Percentiles rank a stretch among this genome's conserved stretches.
phyloP scores from a whole-genome alignment of 1,140 invertebrate genomes.

The Acyrthosiphon pisum region DNA sequence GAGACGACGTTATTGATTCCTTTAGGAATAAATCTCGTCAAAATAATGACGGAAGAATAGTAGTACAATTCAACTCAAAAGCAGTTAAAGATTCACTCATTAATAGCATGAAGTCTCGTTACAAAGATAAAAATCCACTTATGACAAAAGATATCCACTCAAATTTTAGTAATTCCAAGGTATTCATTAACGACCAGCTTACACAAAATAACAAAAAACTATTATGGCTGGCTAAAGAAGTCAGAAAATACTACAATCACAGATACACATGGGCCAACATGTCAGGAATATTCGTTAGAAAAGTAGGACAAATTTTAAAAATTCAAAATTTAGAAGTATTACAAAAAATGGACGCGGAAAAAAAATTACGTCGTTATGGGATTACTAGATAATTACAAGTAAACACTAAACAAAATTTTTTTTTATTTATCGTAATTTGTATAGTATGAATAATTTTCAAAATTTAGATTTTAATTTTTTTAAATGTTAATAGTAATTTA shows the following conservation, averaged over 20 bases:
- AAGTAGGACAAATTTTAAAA: background rate
- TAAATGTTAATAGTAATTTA: constrained; percentile 10
- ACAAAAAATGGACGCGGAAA: background rate
- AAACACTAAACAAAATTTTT: too few species aligned
- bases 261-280: background rate
- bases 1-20: background rate
- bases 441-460: background rate
- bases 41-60: background rate
- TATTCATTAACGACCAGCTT: background rate
- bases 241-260: background rate
- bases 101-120: background rate
- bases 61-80: background rate
- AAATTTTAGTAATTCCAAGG: background rate
- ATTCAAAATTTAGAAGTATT: background rate
- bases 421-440: background rate
- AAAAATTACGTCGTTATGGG: background rate
- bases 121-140: background rate
- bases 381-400: background rate
- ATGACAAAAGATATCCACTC: background rate
- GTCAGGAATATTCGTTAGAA: background rate
- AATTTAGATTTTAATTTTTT: background rate
- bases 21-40: background rate
- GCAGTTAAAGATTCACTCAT: background rate
- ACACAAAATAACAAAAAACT: background rate
- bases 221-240: constrained; percentile 6